A percentile compares a stretch with the other conserved stretches of the same genome.
Conservation (phyloP, 2,797 vertebrate species). For the Emydoidea blandingii region DNA sequence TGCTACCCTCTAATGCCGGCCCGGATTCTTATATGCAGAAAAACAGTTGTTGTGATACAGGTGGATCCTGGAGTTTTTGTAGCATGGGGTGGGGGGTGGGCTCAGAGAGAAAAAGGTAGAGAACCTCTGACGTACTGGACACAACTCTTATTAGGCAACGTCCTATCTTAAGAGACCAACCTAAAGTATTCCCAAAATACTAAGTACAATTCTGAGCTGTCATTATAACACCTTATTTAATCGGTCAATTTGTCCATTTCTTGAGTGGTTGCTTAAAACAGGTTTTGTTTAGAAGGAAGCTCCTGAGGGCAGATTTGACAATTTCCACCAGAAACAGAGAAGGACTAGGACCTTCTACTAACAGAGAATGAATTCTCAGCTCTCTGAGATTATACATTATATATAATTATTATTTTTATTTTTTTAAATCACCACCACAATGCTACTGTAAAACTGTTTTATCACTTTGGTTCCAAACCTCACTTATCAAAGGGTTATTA, state of each 20-base stretch:
- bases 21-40: too few relatives aligned
- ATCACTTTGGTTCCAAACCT: not conserved
- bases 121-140: not conserved
- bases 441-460: conserved; percentile 4
- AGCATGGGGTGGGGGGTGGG: too few relatives aligned
- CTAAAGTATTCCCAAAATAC: not conserved
- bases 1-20: too few relatives aligned
- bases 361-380: not conserved
- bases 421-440: not conserved
- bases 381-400: not conserved
- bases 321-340: not conserved
- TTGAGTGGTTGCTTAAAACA: not conserved
- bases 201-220: not conserved
- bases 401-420: not conserved
- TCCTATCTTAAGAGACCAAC: not conserved
- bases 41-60: too few relatives aligned
- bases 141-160: not conserved
- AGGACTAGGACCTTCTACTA: not conserved
- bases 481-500: not conserved
- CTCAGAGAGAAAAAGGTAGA: too few relatives aligned
- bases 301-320: not conserved
- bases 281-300: not conserved
- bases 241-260: not conserved
- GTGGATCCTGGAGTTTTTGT: too few relatives aligned
- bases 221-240: not conserved